phyloP scores from a whole-genome alignment of 2,888 invertebrate species.

The Hanleya hanleyi region DNA sequence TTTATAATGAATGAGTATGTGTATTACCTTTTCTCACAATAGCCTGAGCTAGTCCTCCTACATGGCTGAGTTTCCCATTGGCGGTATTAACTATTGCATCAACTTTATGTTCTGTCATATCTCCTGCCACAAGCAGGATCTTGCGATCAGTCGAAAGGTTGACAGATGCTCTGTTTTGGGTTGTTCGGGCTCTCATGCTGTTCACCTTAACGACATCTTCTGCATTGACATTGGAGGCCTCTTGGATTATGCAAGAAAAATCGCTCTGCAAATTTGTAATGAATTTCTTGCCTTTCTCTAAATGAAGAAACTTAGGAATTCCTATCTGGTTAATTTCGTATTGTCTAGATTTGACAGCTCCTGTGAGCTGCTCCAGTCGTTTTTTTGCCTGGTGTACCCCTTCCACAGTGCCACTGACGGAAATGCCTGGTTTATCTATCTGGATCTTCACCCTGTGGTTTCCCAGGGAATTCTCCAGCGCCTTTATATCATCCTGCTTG shows the following conservation, averaged over 20 bases:
- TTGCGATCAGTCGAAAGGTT: conserved; percentile 24
- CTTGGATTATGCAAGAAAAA: neutral
- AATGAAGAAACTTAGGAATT: neutral
- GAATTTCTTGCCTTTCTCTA: neutral
- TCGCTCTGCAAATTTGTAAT: neutral
- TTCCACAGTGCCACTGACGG: neutral
- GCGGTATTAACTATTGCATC: conserved; percentile 59
- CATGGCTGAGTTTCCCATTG: conserved; percentile 49
- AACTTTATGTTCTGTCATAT: conserved; percentile 43
- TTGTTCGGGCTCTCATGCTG: neutral
- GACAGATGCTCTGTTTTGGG: conserved; percentile 15
- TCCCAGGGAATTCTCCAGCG: neutral
- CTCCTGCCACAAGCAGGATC: conserved; percentile 40
- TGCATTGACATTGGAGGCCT: neutral
- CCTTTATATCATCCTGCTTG: neutral
- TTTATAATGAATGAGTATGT: no score
- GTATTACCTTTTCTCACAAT: conserved; percentile 51
- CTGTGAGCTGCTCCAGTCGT: neutral
- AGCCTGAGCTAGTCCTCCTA: conserved; percentile 51
- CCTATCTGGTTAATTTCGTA: neutral
- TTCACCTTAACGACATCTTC: neutral
- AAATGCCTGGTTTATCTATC: neutral
- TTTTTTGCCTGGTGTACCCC: neutral
- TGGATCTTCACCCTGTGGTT: neutral
- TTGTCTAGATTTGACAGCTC: neutral